phyloP scores from a whole-genome alignment of 1,140 invertebrate species.

The Aphelenchoides besseyi region DNA sequence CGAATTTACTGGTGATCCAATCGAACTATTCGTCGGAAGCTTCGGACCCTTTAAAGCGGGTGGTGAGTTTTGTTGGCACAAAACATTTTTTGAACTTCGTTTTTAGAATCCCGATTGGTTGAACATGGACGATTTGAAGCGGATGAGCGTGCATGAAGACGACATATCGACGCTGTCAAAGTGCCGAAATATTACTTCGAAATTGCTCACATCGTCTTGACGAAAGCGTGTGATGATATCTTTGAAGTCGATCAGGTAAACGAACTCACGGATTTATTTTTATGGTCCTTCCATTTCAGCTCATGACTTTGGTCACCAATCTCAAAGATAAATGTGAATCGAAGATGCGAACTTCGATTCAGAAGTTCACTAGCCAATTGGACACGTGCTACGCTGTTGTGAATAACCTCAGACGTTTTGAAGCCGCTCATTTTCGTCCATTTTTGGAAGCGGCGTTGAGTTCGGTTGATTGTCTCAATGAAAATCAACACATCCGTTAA shows the following conservation, averaged over 20 bases:
- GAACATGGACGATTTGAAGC: slow-evolving; percentile 76
- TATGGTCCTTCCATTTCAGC: slow-evolving; percentile 23
- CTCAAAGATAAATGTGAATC: slow-evolving; percentile 90
- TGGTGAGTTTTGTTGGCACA: slow-evolving; percentile 33
- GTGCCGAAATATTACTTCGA: slow-evolving; percentile 81
- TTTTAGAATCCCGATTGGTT: slow-evolving; percentile 81
- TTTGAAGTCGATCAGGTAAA: slow-evolving; percentile 71
- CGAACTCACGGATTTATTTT: background rate
- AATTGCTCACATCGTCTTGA: slow-evolving; percentile 78
- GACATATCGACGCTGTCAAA: slow-evolving; percentile 77
- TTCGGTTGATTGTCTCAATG: background rate
- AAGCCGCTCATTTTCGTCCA: slow-evolving; percentile 21
- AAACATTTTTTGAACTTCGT: background rate
- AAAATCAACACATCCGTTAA: background rate
- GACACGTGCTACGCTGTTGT: background rate
- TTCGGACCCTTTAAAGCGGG: slow-evolving; percentile 79
- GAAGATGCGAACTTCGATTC: slow-evolving; percentile 86
- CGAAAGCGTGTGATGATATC: slow-evolving; percentile 74
- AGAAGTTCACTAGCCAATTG: slow-evolving; percentile 77
- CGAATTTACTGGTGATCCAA: slow-evolving; percentile 76
- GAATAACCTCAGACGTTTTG: slow-evolving; percentile 8
- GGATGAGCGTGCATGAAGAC: slow-evolving; percentile 78
- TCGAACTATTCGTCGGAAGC: slow-evolving; percentile 69
- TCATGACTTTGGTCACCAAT: slow-evolving; percentile 67
- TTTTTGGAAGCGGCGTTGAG: background rate